These are phyloP conservation scores for Actinia tenebrosa DNA, from an alignment of 64 coral and sea anemone species.

Conservation along the genomic window DNA sequence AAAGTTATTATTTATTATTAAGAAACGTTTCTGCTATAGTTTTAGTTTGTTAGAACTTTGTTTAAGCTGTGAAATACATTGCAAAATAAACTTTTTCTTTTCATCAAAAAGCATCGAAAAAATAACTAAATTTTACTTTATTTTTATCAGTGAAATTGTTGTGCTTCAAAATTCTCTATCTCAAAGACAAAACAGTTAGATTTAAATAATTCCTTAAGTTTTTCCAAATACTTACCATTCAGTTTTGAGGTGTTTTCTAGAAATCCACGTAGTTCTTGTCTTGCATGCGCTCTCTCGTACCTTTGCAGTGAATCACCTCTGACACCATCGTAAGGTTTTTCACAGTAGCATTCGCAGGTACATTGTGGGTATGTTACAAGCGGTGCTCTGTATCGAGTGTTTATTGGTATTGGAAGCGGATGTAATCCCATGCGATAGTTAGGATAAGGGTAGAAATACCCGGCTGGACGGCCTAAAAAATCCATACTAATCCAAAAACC, in stretches of 20 bases:
- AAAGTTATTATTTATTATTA: no score
- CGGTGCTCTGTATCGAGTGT: background rate
- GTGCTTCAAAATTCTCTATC: no score
- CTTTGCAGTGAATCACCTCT: background rate
- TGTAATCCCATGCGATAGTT: background rate
- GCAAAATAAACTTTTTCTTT: no score
- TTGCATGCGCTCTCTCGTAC: background rate
- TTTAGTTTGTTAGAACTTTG: no score
- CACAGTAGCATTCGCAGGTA: constrained; percentile 59
- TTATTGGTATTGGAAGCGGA: background rate
- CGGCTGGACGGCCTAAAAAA: background rate
- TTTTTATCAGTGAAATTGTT: no score
- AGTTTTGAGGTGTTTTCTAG: background rate
- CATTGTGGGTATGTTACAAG: constrained; percentile 17
- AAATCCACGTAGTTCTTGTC: constrained; percentile 1
- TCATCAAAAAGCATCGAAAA: no score
- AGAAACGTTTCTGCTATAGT: no score
- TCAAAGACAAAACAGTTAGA: no score
- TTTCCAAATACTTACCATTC: background rate
- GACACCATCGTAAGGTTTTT: constrained; percentile 5
- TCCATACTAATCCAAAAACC: background rate
- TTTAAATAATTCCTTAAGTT: no score
- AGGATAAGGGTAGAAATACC: background rate
- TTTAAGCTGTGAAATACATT: no score
- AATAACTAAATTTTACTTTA: no score